phyloP scores from a whole-genome alignment of 2,888 invertebrate genomes.

The Philonicus albiceps region DNA sequence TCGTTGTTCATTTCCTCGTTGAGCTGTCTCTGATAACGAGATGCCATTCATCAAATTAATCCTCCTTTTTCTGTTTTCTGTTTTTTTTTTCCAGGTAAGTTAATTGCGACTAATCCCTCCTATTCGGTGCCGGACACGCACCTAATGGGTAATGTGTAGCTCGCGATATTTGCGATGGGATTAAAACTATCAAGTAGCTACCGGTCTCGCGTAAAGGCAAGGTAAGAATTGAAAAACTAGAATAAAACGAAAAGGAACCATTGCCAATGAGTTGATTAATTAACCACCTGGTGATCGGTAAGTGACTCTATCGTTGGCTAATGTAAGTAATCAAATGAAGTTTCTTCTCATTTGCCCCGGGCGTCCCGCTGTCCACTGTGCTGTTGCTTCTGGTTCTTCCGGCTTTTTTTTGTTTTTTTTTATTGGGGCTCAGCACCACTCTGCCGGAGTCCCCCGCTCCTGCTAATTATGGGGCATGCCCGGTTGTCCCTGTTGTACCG shows the following conservation, averaged over 20 bases:
- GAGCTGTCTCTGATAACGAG: not conserved
- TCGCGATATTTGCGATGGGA: not conserved
- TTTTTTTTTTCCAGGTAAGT: not conserved
- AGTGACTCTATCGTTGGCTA: slow-evolving; percentile 23
- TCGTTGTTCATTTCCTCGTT: not conserved
- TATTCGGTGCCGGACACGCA: not conserved
- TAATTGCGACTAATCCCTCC: not conserved
- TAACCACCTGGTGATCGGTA: slow-evolving; percentile 36
- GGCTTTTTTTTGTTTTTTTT: not conserved
- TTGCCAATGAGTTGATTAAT: slow-evolving; percentile 34
- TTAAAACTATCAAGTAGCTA: not conserved
- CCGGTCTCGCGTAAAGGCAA: not conserved
- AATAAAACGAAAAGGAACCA: not conserved
- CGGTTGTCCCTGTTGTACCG: not conserved
- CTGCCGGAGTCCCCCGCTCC: not conserved
- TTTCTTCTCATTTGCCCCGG: slow-evolving; percentile 2
- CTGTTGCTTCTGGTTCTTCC: not conserved
- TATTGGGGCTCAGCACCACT: not conserved
- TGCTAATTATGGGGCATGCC: not conserved
- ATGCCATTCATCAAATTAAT: not conserved
- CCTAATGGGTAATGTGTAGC: not conserved
- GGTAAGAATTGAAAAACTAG: not conserved
- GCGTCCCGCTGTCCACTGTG: not conserved
- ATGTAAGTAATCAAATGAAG: slow-evolving; percentile 28
- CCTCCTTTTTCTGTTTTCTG: not conserved